phyloP scores from a whole-genome alignment of 2,888 invertebrate species.

The Holacanthella duospinosa region DNA sequence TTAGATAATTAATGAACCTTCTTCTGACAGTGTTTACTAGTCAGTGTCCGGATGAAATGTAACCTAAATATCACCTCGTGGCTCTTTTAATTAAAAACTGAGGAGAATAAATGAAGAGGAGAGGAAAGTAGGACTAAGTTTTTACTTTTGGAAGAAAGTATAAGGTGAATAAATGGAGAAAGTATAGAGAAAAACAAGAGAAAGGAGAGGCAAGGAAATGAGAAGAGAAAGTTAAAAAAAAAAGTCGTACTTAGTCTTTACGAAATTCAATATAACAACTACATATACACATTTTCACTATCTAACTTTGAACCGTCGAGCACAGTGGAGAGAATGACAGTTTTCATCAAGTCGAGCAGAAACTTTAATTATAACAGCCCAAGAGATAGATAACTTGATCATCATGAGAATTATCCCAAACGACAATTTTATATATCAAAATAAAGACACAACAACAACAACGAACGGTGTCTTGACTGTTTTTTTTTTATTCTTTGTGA shows the following conservation, averaged over 20 bases:
- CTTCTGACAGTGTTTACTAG: too few relatives aligned
- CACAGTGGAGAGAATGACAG: constrained; percentile 24
- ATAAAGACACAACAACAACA: background rate
- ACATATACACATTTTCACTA: background rate
- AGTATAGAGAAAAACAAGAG: background rate
- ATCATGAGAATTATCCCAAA: constrained; percentile 26
- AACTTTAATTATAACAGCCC: constrained; percentile 37
- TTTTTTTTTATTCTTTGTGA: too few relatives aligned
- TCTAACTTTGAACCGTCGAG: background rate
- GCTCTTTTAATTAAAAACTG: background rate
- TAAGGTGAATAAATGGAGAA: background rate
- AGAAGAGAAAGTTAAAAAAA: background rate
- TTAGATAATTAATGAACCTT: too few relatives aligned
- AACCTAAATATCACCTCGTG: constrained; percentile 1
- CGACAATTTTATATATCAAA: too few relatives aligned
- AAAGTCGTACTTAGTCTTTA: too few relatives aligned
- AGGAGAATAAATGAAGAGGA: constrained; percentile 1
- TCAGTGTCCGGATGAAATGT: background rate
- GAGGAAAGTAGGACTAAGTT: background rate
- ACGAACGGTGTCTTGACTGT: too few relatives aligned
- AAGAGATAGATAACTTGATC: constrained; percentile 35
- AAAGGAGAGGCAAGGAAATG: background rate
- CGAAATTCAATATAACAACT: too few relatives aligned
- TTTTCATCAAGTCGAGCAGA: constrained; percentile 31
- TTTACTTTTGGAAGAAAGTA: background rate